Base-by-base conservation (phyloP, 2,888 invertebrate species). In the Brassicogethes aeneus region DNA sequence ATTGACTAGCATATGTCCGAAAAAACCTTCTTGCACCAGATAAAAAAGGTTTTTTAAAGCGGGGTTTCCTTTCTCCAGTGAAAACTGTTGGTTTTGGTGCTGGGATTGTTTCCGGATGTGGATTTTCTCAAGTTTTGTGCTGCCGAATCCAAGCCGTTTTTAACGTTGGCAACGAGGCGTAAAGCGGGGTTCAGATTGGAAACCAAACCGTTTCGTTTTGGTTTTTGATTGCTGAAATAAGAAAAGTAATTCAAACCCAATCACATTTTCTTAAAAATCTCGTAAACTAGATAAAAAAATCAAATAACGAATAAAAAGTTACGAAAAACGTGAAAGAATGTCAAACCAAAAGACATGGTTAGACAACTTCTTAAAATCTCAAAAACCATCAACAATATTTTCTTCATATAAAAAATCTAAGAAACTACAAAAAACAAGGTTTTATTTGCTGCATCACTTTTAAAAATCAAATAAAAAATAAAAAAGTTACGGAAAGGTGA, bases 11-110 rank as follows among this genome's bases (percentile, higher is more conserved):
- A 52, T 43, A 50, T 41, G 43, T 40, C 34, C 15, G 34, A 33
- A 36, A 33, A 7, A 23, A 23, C 7, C 10, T 34, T 31, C 17
- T 16, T 45, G 40, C 33, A 36, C 35, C n/a, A n/a, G n/a, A n/a
- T n/a, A n/a, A n/a, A n/a, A n/a, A n/a, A 31, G 31, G 30, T 41
- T 34, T 46, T 38, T 51, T 68, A 70, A 50, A 84, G 74, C 15
- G 88, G 88, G 48, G 88, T 89, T 69, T 89, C 89, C 64, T 87
- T 86, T 62, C 87, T 76, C 82, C 88, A 84, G 54, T 87, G 87
- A 57, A 88, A 83, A 51, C 87, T 86, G 70, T 85, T 86, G 1
- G 77, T 78, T 58, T 77, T 78, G 42, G 78, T 77, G 2, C 75
- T 77, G 0, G 79, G 78, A 51, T 73, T 70, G 1, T 76, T 75